These are phyloP conservation scores for Drosophila miranda DNA, from an alignment of 1,140 invertebrate genomes.

Conservation along the genomic window DNA sequence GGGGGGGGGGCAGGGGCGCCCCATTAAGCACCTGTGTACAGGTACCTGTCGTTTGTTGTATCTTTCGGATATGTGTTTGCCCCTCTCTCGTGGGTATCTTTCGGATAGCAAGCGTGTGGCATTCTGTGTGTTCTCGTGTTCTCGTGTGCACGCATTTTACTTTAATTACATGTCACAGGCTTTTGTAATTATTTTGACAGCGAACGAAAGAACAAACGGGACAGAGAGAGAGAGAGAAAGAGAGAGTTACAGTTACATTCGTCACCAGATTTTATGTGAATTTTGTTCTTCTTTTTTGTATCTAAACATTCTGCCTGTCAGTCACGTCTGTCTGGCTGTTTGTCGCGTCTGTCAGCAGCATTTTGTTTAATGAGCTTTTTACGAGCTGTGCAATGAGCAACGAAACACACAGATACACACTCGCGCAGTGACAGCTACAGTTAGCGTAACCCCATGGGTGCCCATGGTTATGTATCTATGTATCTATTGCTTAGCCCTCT, in stretches of 20 bases:
- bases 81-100: slow-evolving; percentile 24
- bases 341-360: slow-evolving; percentile 39
- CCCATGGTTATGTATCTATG: background rate
- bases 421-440: slow-evolving; percentile 34
- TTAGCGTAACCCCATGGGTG: slow-evolving; percentile 9
- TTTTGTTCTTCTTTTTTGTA: slow-evolving; percentile 16
- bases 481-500: slow-evolving; percentile 18
- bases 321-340: slow-evolving; percentile 32
- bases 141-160: slow-evolving; percentile 56
- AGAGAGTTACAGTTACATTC: slow-evolving; percentile 54
- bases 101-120: slow-evolving; percentile 45
- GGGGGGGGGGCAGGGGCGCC: slow-evolving; percentile 2
- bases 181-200: slow-evolving; percentile 77
- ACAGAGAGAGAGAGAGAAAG: background rate
- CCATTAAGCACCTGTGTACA: slow-evolving; percentile 54
- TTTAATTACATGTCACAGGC: slow-evolving; percentile 76
- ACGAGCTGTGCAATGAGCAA: slow-evolving; percentile 53
- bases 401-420: slow-evolving; percentile 14
- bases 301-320: background rate
- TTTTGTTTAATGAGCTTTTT: slow-evolving; percentile 77
- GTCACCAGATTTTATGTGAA: slow-evolving; percentile 41
- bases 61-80: slow-evolving; percentile 10
- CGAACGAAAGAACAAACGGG: slow-evolving; percentile 3
- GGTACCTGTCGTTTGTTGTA: no score
- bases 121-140: slow-evolving; percentile 1